These are phyloP conservation scores for Phenganax marumi DNA, from an alignment of 92 coral and sea anemone genomes.

Conservation along the genomic window DNA sequence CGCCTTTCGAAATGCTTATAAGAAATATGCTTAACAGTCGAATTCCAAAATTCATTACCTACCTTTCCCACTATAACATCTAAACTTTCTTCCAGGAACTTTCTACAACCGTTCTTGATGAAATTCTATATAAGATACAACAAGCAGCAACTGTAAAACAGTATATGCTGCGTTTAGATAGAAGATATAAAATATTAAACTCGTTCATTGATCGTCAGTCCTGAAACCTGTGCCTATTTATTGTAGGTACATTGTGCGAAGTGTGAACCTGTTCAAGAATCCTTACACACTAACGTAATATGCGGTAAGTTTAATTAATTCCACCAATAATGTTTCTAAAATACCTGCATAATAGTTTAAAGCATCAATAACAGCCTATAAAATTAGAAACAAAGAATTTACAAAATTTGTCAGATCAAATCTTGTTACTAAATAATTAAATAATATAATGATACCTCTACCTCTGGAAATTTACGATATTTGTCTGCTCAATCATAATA, in stretches of 20 bases:
- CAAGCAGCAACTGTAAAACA: background rate
- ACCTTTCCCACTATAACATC: slow-evolving; percentile 16
- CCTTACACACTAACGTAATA: background rate
- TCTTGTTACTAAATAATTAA: background rate
- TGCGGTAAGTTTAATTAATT: too few relatives aligned
- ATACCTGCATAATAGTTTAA: slow-evolving; percentile 67
- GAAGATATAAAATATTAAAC: background rate
- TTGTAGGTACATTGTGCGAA: background rate
- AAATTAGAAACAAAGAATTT: background rate
- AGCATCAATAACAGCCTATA: slow-evolving; percentile 89
- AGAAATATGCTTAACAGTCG: background rate
- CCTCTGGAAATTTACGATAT: background rate
- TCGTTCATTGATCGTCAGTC: too few relatives aligned
- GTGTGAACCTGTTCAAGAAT: background rate
- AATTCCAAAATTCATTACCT: background rate
- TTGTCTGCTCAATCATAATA: background rate
- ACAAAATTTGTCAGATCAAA: background rate
- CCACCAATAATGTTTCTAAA: background rate
- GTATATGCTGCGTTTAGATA: background rate
- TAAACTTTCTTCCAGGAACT: slow-evolving; percentile 7
- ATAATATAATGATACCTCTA: background rate
- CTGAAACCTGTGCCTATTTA: too few relatives aligned
- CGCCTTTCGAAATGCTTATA: background rate
- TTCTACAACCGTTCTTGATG: slow-evolving; percentile 18
- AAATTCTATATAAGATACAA: background rate